Percentiles rank a stretch among this genome's conserved stretches.
These are phyloP conservation scores for Ophion ventricosus DNA, from an alignment of 2,888 invertebrate genomes.

Conservation along the genomic window DNA sequence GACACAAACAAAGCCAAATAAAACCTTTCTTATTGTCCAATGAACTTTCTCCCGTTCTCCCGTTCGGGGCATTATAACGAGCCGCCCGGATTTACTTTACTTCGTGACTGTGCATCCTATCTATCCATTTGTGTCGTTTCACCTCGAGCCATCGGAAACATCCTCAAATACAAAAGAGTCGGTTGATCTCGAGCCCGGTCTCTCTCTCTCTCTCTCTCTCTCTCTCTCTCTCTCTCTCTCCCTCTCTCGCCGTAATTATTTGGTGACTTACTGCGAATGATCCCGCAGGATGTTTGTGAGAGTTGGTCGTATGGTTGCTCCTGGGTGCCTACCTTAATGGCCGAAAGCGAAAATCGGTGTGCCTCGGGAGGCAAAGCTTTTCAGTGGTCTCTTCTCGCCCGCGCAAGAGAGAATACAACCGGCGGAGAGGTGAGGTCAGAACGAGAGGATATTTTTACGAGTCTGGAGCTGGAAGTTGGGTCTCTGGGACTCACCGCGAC, in stretches of 20 bases:
- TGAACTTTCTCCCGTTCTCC: neutral
- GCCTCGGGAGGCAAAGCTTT: slow-evolving; percentile 63
- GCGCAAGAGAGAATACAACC: slow-evolving; percentile 57
- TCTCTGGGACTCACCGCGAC: slow-evolving; percentile 77
- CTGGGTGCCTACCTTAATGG: slow-evolving; percentile 69
- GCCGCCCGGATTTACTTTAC: slow-evolving; percentile 5
- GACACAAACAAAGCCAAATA: too few relatives aligned
- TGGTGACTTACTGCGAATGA: slow-evolving; percentile 74
- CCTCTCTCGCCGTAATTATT: slow-evolving; percentile 66
- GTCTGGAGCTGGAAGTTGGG: slow-evolving; percentile 79
- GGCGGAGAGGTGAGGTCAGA: slow-evolving; percentile 56
- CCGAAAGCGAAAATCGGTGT: slow-evolving; percentile 70
- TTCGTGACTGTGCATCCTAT: neutral
- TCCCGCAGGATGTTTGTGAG: slow-evolving; percentile 70
- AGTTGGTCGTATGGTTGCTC: slow-evolving; percentile 54
- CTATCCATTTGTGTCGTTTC: neutral
- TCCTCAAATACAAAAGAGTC: slow-evolving; percentile 34
- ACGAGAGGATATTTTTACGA: slow-evolving; percentile 80
- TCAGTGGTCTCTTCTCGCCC: slow-evolving; percentile 66
- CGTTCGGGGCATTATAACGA: neutral
- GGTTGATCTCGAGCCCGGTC: neutral
- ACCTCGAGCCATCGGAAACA: neutral
- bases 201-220: slow-evolving; percentile 29
- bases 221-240: slow-evolving; percentile 2
- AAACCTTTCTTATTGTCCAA: neutral